phyloP scores from a whole-genome alignment of 2,797 vertebrate genomes.

The Carapus acus region DNA sequence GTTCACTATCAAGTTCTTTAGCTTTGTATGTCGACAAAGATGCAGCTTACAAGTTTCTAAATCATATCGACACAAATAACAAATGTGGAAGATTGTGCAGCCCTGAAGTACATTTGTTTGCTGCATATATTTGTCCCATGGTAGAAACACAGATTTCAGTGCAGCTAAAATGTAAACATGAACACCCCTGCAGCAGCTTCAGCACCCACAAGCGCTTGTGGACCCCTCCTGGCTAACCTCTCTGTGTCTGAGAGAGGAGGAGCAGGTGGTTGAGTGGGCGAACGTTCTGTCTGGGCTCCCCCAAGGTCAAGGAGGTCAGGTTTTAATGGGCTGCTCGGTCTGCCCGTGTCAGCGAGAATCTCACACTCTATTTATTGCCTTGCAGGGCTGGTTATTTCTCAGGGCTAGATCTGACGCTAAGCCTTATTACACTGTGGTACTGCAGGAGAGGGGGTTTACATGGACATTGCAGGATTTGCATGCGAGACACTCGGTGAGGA shows the following conservation, averaged over 20 bases:
- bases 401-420: conserved; percentile 45
- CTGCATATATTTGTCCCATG: background rate
- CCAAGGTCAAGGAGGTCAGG: conserved; percentile 52
- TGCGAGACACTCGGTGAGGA: background rate
- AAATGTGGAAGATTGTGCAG: too few relatives aligned
- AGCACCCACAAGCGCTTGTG: background rate
- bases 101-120: too few relatives aligned
- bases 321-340: conserved; percentile 57
- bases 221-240: background rate
- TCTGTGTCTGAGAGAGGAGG: background rate
- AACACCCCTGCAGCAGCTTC: conserved; percentile 3
- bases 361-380: conserved; percentile 51
- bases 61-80: too few relatives aligned
- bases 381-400: conserved; percentile 37
- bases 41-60: too few relatives aligned
- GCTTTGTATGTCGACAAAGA: too few relatives aligned
- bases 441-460: conserved; percentile 24
- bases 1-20: too few relatives aligned
- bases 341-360: conserved; percentile 49
- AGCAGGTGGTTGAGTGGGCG: conserved; percentile 64
- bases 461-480: background rate
- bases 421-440: conserved; percentile 41
- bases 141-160: background rate
- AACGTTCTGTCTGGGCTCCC: conserved; percentile 34
- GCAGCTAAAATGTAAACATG: background rate